Conservation (phyloP, 2,797 vertebrate genomes). For the Psittacula derbiana region DNA sequence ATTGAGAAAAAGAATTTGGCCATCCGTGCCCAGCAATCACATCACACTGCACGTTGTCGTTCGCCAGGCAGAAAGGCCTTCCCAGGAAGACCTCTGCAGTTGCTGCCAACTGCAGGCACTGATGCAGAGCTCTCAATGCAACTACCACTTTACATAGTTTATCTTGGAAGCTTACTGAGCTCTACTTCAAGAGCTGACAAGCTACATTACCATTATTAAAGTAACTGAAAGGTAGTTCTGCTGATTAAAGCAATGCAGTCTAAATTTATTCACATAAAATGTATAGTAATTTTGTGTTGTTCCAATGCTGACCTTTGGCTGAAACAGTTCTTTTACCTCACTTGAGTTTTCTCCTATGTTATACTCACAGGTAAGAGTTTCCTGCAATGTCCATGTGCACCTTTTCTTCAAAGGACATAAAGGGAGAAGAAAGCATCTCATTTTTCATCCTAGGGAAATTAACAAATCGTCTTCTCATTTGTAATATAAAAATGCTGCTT, state of each 20-base stretch:
- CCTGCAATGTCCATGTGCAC: not conserved
- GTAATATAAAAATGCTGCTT: not conserved
- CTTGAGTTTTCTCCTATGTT: not conserved
- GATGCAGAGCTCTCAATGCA: not conserved
- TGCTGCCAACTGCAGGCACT: not conserved
- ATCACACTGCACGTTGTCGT: not conserved
- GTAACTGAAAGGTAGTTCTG: not conserved
- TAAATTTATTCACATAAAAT: not conserved
- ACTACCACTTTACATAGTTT: rapidly evolving
- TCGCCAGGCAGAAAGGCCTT: not conserved
- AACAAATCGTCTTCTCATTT: not conserved
- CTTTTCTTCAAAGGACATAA: not conserved
- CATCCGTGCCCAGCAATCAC: not conserved
- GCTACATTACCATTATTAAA: not conserved
- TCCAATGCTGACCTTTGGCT: not conserved
- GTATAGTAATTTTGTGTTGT: not conserved
- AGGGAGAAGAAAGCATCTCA: not conserved
- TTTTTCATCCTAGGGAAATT: not conserved
- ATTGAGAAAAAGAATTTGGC: not conserved
- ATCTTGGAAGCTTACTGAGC: not conserved
- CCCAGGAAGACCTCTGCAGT: not conserved
- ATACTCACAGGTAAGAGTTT: not conserved
- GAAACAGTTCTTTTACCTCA: not conserved
- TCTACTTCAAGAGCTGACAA: not conserved
- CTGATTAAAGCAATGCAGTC: not conserved